Percentiles rank a stretch among this genome's conserved stretches.
phyloP scores from a whole-genome alignment of 2,888 invertebrate species.

The Erpobdella octoculata region DNA sequence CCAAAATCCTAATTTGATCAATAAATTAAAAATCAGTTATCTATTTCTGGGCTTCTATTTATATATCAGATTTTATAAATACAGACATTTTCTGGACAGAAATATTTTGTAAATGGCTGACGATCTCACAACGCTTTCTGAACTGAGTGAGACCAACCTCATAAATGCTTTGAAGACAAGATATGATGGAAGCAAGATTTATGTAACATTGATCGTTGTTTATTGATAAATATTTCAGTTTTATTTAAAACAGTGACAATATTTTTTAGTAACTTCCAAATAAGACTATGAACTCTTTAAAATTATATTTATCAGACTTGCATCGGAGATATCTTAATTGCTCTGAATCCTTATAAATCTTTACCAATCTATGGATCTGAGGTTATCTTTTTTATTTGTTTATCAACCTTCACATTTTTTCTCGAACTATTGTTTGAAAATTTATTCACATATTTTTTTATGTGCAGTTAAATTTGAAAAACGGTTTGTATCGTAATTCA shows the following conservation, averaged over 20 bases:
- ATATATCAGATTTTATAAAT: not conserved
- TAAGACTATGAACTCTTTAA: no score
- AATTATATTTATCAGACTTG: constrained; percentile 34
- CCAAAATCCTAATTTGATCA: not conserved
- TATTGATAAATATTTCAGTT: no score
- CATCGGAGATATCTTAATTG: constrained; percentile 36
- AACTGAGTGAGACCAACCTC: constrained; percentile 5
- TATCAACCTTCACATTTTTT: no score
- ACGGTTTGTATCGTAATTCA: no score
- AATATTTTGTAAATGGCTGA: constrained; percentile 9
- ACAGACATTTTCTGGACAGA: not conserved
- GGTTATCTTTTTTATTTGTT: constrained; percentile 26
- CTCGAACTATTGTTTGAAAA: no score
- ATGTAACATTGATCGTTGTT: not conserved
- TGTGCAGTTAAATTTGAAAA: not conserved
- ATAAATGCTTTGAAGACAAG: not conserved
- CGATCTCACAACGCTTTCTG: constrained; percentile 15
- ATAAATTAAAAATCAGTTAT: not conserved
- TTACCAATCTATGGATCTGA: constrained; percentile 33
- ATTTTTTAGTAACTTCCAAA: no score
- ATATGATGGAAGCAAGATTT: constrained; percentile 1
- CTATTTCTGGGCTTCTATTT: not conserved
- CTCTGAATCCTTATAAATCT: constrained; percentile 34
- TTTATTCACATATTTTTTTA: not conserved
- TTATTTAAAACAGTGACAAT: no score